Conservation (phyloP, 2,888 invertebrate genomes). For the Morpho deidamia region DNA sequence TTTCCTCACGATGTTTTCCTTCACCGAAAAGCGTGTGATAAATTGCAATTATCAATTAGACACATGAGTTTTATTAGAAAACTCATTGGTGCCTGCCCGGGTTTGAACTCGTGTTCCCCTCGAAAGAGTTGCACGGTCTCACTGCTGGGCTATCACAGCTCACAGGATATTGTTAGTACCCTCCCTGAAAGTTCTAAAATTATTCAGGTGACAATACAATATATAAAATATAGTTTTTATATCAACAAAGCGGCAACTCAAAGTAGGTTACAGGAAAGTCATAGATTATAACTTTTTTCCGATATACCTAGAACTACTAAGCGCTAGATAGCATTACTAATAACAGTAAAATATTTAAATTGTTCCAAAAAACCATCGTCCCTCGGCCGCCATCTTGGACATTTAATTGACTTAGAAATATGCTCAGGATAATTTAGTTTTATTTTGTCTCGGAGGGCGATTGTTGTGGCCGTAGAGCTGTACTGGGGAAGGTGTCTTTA, state of each 20-base stretch:
- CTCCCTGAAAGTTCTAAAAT: no score
- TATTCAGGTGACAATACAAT: no score
- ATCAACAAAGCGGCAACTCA: not conserved
- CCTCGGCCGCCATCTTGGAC: conserved; percentile 45
- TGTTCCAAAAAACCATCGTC: conserved; percentile 37
- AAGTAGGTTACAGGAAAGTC: not conserved
- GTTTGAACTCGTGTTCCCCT: no score
- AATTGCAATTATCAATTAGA: no score
- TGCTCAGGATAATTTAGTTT: conserved; percentile 35
- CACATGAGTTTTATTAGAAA: no score
- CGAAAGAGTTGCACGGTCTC: no score
- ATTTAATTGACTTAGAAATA: conserved; percentile 70
- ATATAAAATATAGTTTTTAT: not conserved
- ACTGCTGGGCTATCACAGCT: no score
- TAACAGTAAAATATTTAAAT: conserved; percentile 55
- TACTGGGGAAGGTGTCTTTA: conserved; percentile 38
- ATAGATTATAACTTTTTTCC: not conserved
- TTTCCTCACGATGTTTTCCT: no score
- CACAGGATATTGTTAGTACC: no score
- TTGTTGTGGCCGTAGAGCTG: conserved; percentile 31
- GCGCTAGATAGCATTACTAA: conserved; percentile 36
- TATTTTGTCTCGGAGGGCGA: conserved; percentile 41
- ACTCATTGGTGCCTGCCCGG: no score
- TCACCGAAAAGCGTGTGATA: no score
- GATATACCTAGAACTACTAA: conserved; percentile 14